These are phyloP conservation scores for Orchestia grillus DNA, from an alignment of 1,140 invertebrate species.

Conservation along the genomic window DNA sequence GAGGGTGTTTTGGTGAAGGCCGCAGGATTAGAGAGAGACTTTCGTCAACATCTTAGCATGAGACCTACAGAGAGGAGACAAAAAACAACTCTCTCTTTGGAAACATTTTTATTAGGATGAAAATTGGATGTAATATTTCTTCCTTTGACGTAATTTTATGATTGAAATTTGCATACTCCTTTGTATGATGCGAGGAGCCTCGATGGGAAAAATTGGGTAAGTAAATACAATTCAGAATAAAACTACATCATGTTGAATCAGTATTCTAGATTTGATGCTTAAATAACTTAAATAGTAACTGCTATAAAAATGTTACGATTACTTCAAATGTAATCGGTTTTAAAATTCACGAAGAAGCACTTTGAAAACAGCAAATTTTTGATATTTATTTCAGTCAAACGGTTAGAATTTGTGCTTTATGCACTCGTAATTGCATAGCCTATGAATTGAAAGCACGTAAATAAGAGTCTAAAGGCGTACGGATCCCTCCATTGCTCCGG, in stretches of 20 bases:
- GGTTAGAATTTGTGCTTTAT: not conserved
- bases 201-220: too few relatives aligned
- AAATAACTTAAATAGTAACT: too few relatives aligned
- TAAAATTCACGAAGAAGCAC: too few relatives aligned
- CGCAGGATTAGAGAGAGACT: slow-evolving; percentile 21
- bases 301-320: not conserved
- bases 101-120: not conserved
- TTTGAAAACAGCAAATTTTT: not conserved
- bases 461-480: not conserved
- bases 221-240: too few relatives aligned
- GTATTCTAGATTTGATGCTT: too few relatives aligned
- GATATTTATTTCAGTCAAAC: not conserved
- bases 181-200: too few relatives aligned
- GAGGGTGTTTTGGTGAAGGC: slow-evolving; percentile 27
- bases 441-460: not conserved
- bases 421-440: not conserved
- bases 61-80: slow-evolving; percentile 4
- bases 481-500: not conserved
- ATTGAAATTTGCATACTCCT: too few relatives aligned
- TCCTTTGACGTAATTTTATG: too few relatives aligned
- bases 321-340: not conserved
- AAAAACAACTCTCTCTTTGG: not conserved
- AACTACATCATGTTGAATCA: too few relatives aligned
- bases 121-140: not conserved
- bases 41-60: slow-evolving; percentile 39